A percentile compares a stretch with the other conserved stretches of the same genome.
phyloP scores from a whole-genome alignment of 92 coral and sea anemone genomes.

The Porites evermanni region DNA sequence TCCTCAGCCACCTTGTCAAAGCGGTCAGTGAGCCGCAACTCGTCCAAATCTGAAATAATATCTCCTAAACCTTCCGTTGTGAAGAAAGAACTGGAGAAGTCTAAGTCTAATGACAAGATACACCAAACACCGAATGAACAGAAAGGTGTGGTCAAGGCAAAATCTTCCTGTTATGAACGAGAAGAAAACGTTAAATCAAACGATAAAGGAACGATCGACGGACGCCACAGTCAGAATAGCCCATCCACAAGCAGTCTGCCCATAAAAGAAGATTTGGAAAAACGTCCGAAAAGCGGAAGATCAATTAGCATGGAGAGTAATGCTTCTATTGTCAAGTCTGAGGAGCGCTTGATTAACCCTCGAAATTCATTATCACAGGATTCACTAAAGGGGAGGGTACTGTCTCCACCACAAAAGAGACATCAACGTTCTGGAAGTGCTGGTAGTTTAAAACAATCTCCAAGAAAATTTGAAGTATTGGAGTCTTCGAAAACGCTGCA shows the following conservation, averaged over 20 bases:
- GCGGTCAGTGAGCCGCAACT: background rate
- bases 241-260: background rate
- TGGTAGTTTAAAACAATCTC: background rate
- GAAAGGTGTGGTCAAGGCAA: background rate
- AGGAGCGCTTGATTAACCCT: background rate
- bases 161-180: background rate
- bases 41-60: background rate
- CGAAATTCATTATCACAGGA: background rate
- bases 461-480: background rate
- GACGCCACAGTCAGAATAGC: background rate
- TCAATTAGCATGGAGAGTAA: background rate
- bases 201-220: background rate
- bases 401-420: background rate
- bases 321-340: background rate
- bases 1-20: background rate
- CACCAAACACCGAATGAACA: background rate
- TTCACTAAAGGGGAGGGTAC: background rate
- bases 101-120: background rate
- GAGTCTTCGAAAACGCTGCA: background rate
- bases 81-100: background rate
- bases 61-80: background rate
- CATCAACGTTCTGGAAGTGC: background rate
- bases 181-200: background rate
- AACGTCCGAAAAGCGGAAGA: background rate
- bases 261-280: background rate